phyloP scores from a whole-genome alignment of 2,797 vertebrate species.

The Serranus cabrilla region DNA sequence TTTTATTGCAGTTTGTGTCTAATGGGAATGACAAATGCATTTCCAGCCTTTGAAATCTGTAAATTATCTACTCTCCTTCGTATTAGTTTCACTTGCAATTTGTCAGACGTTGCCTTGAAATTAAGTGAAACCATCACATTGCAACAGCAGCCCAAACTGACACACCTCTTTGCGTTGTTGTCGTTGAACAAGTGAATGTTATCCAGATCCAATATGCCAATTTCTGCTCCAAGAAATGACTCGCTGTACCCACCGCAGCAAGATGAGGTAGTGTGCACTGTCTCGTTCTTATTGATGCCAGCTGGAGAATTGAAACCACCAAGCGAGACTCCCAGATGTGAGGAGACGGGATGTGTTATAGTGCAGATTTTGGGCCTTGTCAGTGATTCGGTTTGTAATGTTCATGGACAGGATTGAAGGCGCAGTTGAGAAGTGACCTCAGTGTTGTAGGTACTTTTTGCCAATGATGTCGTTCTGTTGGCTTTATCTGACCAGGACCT shows the following conservation, averaged over 20 bases:
- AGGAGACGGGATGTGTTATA: slow-evolving; percentile 11
- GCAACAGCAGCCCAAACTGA: slow-evolving; percentile 4
- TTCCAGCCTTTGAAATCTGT: background rate
- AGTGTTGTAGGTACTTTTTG: background rate
- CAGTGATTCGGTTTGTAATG: background rate
- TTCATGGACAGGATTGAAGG: background rate
- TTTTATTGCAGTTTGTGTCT: background rate
- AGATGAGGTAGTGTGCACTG: slow-evolving; percentile 31
- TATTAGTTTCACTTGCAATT: background rate
- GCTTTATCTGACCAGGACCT: background rate
- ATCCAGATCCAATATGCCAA: slow-evolving; percentile 5
- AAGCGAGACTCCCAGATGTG: slow-evolving; percentile 28
- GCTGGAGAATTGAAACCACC: slow-evolving; percentile 29
- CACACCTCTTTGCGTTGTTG: slow-evolving; percentile 7
- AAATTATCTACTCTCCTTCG: background rate
- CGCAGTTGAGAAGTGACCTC: slow-evolving; percentile 16
- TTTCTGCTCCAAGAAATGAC: slow-evolving; percentile 36
- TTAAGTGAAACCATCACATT: slow-evolving; percentile 12
- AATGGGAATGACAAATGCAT: background rate
- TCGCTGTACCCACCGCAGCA: slow-evolving; percentile 40
- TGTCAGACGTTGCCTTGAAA: slow-evolving; percentile 16
- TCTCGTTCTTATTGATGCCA: slow-evolving; percentile 50
- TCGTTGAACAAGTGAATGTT: slow-evolving; percentile 14
- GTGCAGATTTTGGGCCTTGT: background rate
- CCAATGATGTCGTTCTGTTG: background rate